phyloP scores from a whole-genome alignment of 2,888 invertebrate species.

The Altica lythri region DNA sequence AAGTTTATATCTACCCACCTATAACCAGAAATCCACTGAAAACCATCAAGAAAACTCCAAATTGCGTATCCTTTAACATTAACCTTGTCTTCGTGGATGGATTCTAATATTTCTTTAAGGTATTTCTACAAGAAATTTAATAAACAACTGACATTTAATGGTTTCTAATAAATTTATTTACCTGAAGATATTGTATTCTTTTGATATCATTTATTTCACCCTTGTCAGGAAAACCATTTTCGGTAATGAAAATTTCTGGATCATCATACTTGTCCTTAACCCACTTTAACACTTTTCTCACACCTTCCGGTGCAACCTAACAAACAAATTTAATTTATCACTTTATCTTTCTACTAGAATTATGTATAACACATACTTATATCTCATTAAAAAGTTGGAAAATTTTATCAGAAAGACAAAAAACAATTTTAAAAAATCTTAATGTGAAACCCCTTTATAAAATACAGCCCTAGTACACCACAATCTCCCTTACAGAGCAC shows the following conservation, averaged over 20 bases:
- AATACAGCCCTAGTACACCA: too few relatives aligned
- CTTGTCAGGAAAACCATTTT: slow-evolving; percentile 62
- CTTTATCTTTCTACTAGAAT: too few relatives aligned
- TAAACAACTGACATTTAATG: background rate
- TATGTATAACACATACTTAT: too few relatives aligned
- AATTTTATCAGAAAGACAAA: too few relatives aligned
- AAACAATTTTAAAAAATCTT: too few relatives aligned
- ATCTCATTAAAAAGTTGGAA: too few relatives aligned
- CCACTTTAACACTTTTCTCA: slow-evolving; percentile 61
- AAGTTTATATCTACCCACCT: too few relatives aligned
- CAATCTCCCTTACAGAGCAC: too few relatives aligned
- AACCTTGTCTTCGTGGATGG: slow-evolving; percentile 54
- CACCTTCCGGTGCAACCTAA: slow-evolving; percentile 63
- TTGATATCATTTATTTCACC: slow-evolving; percentile 59
- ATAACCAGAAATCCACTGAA: slow-evolving; percentile 65
- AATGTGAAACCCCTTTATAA: too few relatives aligned
- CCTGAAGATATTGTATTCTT: slow-evolving; percentile 53
- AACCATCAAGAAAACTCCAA: slow-evolving; percentile 68
- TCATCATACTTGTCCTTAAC: slow-evolving; percentile 54
- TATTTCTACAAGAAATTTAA: slow-evolving; percentile 35
- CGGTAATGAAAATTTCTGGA: slow-evolving; percentile 62
- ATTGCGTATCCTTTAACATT: slow-evolving; percentile 62
- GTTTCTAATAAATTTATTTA: slow-evolving; percentile 16
- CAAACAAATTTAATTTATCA: slow-evolving; percentile 26
- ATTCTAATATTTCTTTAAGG: slow-evolving; percentile 39